These are phyloP conservation scores for Lobophora halterata DNA, from an alignment of 2,888 invertebrate genomes.

Conservation along the genomic window DNA sequence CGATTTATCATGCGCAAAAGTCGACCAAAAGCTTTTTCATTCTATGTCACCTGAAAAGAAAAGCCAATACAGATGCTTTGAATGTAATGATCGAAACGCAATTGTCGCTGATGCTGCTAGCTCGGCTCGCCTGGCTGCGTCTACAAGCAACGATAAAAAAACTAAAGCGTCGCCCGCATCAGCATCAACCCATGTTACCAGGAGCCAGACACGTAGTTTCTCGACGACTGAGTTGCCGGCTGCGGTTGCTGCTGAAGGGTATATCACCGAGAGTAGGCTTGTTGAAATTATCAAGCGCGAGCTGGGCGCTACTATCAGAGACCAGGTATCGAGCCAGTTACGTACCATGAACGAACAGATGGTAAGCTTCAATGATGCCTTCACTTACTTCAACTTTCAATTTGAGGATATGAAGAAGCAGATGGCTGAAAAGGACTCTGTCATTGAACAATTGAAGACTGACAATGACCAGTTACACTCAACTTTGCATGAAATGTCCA, in stretches of 20 bases:
- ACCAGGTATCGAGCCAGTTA: background rate
- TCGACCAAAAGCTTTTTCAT: no score
- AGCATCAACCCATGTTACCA: no score
- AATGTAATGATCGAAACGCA: no score
- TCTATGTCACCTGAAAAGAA: no score
- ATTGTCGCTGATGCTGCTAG: no score
- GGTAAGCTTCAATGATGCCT: background rate
- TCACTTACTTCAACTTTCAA: background rate
- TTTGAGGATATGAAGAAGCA: slow-evolving; percentile 4
- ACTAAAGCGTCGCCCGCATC: no score
- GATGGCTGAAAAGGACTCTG: background rate
- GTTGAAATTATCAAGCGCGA: background rate
- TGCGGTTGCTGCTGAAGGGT: background rate
- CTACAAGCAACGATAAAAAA: no score
- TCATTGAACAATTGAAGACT: slow-evolving; percentile 2
- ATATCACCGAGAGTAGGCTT: background rate
- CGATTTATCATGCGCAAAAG: no score
- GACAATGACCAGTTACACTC: background rate
- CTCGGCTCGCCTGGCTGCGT: no score
- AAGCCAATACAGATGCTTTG: no score
- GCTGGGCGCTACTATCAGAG: background rate
- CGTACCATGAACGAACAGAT: background rate
- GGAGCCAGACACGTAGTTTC: no score
- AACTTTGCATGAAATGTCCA: background rate
- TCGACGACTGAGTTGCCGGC: no score